Base-by-base conservation (phyloP, 2,888 invertebrate species). In the Lordiphosa andalusiaca region DNA sequence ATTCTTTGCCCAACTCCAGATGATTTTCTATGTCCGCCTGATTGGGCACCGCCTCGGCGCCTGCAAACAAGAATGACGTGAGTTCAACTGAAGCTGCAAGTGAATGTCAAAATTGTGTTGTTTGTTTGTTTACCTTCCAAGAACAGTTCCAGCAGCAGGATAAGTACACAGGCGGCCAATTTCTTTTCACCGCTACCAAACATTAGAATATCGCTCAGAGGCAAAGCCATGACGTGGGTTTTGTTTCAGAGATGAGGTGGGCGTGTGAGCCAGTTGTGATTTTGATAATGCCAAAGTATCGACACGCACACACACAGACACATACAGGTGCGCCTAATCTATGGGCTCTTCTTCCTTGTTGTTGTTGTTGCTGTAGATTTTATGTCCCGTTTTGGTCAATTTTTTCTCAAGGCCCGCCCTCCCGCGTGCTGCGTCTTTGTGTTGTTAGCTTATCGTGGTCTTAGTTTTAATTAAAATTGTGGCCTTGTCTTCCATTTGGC, bases 1-100 rank as follows among this genome's bases (percentile, higher is more conserved):
- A 95, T 87, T 96, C 94, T 87, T 95, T 95, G 1, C 99, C 99
- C 89, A 97, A 91, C 88, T 98, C 97, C 89, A 99, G 91, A 91
- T 99, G 98, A 87, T 94, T 95, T 84, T 96, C 95, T 67, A 98
- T 94, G 90, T 98, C 98, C 49, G 93, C 91, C 84, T 93, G 93
- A 71, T 92, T 92, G 81, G 87, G 67, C 10, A 66, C 80, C 5
- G 88, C 73, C 84, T 94, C 93, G 87, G 94, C 92, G 89, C 94
- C 95, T 95, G 78, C 55, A 49, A 38, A 6, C 47, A 33, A 12
- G 48, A 52, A 30, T 72, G 73, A 84, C 73, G 81, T 80, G 69
- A 58, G 47, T 16, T 44, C 47, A 40, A 33, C 21, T 25, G 25
- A 25, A 56, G 38, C 19, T 53, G 53, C 35, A 21, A 47, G 5